Base-by-base conservation (phyloP, 2,113 vertebrate species). In the Perca fluviatilis region DNA sequence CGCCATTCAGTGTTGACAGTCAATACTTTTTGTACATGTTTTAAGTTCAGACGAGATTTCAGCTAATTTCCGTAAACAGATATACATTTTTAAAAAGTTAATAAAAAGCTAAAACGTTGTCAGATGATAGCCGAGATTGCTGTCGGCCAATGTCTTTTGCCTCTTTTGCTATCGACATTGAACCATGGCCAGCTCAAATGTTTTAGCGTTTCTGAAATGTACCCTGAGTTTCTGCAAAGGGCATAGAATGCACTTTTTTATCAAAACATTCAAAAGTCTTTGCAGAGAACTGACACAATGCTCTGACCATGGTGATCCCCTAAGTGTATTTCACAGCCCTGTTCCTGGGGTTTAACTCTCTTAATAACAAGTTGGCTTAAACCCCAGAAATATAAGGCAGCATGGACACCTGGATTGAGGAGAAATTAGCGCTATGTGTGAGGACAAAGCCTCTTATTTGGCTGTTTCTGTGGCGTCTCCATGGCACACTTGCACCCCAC, bases 401-500 rank as follows among this genome's bases (percentile, higher is more conserved):
- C 80, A n/a, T 3, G 43, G 84, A 84, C 80, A 93, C 88, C 90
- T 91, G 88, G 82, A 80, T 77, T 51, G 78, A 87, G 64, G 54
- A 78, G 77, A 89, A 92, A 92, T 88, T 81, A 89, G 77, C 69
- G 5, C 82, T 82, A 27, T 27, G 77, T 86, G 75, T 78, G 84
- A 83, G 75, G 76, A 92, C 83, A 92, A 91, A 93, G 91, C 91
- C 68, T 85, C 84, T 87, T 93, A 86, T 85, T 85, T 74, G 76
- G 74, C 65, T 69, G 78, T 70, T 85, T 83, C 49, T 67, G 63
- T 53, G 69, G 86, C 77, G 64, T 79, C 79, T 83, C 76, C 33
- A 63, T 80, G 72, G 88, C 73, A 82, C 65, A 77, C 80, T 84
- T 60, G 80, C 25, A 6, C 81, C 81, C 81, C 53, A 64, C 78